These are phyloP conservation scores for Athrips mouffetella DNA, from an alignment of 2,888 invertebrate genomes.

Conservation along the genomic window DNA sequence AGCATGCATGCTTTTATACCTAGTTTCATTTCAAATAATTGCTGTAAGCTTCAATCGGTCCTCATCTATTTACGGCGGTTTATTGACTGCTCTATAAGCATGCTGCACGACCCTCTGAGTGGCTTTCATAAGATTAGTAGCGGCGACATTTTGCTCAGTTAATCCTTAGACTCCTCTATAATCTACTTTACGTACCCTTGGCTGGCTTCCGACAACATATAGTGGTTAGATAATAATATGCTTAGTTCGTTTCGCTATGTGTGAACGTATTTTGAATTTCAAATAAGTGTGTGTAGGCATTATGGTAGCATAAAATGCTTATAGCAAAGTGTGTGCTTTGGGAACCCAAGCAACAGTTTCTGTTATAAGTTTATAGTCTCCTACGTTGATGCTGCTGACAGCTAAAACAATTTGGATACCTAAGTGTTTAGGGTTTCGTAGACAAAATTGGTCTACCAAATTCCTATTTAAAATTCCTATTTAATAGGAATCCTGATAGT, in stretches of 20 bases:
- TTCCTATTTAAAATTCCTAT: too few species aligned
- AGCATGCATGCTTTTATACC: too few species aligned
- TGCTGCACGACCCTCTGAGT: slow-evolving; percentile 35
- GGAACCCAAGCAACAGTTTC: too few species aligned
- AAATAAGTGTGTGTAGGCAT: slow-evolving; percentile 7
- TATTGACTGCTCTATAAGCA: slow-evolving; percentile 35
- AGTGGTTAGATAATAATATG: neutral
- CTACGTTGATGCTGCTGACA: too few species aligned
- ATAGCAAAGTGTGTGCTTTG: too few species aligned
- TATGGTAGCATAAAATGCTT: neutral
- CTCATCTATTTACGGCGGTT: slow-evolving; percentile 49
- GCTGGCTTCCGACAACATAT: neutral
- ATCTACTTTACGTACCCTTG: slow-evolving; percentile 13
- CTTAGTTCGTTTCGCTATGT: neutral
- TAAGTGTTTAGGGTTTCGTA: too few species aligned
- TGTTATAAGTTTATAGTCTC: too few species aligned
- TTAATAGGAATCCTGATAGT: too few species aligned
- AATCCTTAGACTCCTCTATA: slow-evolving; percentile 10
- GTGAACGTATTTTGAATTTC: slow-evolving; percentile 5
- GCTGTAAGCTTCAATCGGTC: too few species aligned
- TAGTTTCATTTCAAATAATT: too few species aligned
- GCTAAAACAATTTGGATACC: too few species aligned
- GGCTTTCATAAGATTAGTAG: slow-evolving; percentile 19
- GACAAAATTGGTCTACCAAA: too few species aligned
- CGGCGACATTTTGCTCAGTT: slow-evolving; percentile 12